Conservation (phyloP, 2,797 vertebrate species). For the Dendrocincla tyrannina region DNA sequence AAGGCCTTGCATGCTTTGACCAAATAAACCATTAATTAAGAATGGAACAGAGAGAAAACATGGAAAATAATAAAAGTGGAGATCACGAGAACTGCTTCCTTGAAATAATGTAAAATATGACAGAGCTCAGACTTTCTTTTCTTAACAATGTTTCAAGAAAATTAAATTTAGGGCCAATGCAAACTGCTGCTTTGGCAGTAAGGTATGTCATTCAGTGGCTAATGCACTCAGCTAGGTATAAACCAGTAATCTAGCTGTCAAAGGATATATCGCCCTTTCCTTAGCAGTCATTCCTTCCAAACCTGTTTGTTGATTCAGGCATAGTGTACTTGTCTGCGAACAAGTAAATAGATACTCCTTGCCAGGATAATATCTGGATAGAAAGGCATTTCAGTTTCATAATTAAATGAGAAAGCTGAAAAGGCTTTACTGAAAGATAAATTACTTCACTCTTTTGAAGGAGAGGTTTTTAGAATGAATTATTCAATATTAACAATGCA, state of each 20-base stretch:
- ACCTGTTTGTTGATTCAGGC: constrained; percentile 16
- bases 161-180: neutral
- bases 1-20: neutral
- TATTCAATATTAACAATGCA: neutral
- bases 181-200: neutral
- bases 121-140: neutral
- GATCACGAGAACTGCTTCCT: neutral
- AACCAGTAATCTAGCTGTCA: neutral
- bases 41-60: neutral
- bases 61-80: neutral
- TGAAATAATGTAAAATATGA: neutral
- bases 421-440: neutral
- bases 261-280: neutral
- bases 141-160: neutral
- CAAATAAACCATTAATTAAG: neutral
- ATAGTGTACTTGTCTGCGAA: neutral
- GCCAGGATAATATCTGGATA: neutral
- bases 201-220: neutral
- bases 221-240: neutral
- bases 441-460: neutral
- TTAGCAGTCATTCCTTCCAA: neutral
- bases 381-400: neutral
- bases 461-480: constrained; percentile 20
- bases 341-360: neutral
- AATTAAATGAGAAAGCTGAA: neutral